Evolutionary conservation across 2,888 invertebrate species (phyloP), one percentile per base, ranked within the genome.

Genomic region (Salpingus planirostris): DNA sequence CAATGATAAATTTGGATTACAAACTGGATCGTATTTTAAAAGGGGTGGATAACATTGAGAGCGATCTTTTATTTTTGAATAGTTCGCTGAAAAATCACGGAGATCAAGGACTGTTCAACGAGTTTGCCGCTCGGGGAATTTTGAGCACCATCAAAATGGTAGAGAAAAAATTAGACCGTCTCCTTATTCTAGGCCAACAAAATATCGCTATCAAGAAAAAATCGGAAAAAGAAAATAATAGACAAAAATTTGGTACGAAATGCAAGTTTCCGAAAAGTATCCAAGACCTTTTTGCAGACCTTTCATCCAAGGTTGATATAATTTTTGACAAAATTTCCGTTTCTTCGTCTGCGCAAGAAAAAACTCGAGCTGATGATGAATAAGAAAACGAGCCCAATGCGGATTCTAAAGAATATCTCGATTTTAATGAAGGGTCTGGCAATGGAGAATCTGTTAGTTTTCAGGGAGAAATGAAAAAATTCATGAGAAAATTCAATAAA

Each of bases 221-320:
- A n/a, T n/a, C n/a, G n/a, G n/a, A n/a, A n/a, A n/a, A n/a, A n/a
- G n/a, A n/a, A n/a, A n/a, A n/a, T n/a, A n/a, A n/a, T n/a, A n/a
- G n/a, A 31, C 42, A 44, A 8, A 58, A 50, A 23, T 31, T 60
- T 8, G 38, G 55, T 13, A 52, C 57, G n/a, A 57, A 56, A 40
- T 62, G 62, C 40, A 54, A 53, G 29, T 56, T 54, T 5, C 57
- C 60, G 2, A 54, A 52, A 21, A 35, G 50, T 11, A 44, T 61
- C 2, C 62, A 64, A 42, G 60, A 62, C 15, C 35, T 62, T 21
- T 41, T 65, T n/a, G 52, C 56, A 11, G 64, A 65, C 39, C 55
- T 65, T 10, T 55, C 65, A 1, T 59, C 64, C 5, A 66, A 66
- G 45, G 60, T 65, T 11, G 65, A 65, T 42, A 48, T 62, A n/a